Base-by-base conservation (phyloP, 2,888 invertebrate species). In the Cyaniris semiargus region DNA sequence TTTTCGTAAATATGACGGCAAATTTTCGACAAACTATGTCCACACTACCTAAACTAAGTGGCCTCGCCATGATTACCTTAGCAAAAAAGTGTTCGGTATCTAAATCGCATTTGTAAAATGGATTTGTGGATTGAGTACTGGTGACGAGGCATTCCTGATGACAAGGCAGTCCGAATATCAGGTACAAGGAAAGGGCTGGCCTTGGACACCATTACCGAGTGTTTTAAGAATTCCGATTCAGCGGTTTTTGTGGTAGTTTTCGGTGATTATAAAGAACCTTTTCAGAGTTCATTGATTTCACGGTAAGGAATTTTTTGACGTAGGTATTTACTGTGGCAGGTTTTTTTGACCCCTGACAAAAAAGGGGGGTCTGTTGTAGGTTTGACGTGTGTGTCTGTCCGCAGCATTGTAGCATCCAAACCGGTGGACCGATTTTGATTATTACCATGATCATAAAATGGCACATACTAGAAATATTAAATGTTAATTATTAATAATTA, bases 161-260 rank as follows among this genome's bases (percentile, higher is more conserved):
- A 74, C 48, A 15, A 74, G 27, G 53, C 74, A 74, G 74, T 74
- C 53, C 74, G 74, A 72, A 27, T 27, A 21, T 48, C 74, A 74
- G 74, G 74, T 48, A 74, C 74, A 74, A 53, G 74, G 48, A 74
- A 74, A 74, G 53, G 74, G 74, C 74, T 74, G 74, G 74, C 6
- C 27, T 74, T 23, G 74, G 74, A 74, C 74, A 74, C 53, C 31
- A 74, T 74, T 74, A 74, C 1, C 53, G 44, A 48, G 18, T 74
- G 44, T 74, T 53, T 74, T 48, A 48, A 66, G 66, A 74, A 74
- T 53, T 27, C 15, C 5, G 23, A 53, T 31, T 53, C 74, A 74
- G 23, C 74, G 27, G 6, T 31, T 66, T 66, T 66, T 31, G 60
- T 66, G 7, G 27, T 27, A 31, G 18, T 66, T 10, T 60, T 21